Evolutionary conservation across 1,140 invertebrate species (phyloP).

Genomic region (Drosophila lacertosa): DNA sequence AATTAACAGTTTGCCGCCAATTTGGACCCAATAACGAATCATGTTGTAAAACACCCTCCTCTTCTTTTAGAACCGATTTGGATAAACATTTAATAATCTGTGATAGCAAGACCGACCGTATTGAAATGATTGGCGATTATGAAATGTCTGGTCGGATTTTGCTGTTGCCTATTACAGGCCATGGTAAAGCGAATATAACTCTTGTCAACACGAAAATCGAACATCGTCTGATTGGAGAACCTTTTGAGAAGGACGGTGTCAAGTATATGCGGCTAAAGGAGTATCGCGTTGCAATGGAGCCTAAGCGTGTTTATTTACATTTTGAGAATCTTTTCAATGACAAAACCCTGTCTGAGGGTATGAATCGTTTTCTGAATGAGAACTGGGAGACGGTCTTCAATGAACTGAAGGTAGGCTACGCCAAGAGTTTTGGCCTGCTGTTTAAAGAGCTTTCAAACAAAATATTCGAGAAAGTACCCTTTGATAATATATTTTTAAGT

Average conservation of each 20-base stretch:
- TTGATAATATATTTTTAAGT: constrained; percentile 87
- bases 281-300: constrained; percentile 86
- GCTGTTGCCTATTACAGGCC: constrained; percentile 88
- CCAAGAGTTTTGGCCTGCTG: constrained; percentile 86
- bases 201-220: constrained; percentile 86
- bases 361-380: constrained; percentile 87
- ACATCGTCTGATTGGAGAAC: constrained; percentile 86
- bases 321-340: constrained; percentile 88
- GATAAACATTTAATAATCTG: constrained; percentile 84
- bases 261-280: constrained; percentile 87
- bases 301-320: constrained; percentile 85
- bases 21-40: constrained; percentile 3
- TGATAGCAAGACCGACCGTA: constrained; percentile 84
- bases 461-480: constrained; percentile 87
- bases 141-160: constrained; percentile 88
- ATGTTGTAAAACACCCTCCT: neutral
- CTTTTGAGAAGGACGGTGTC: constrained; percentile 85
- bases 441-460: constrained; percentile 87
- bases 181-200: constrained; percentile 88
- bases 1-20: constrained; percentile 19
- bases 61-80: constrained; percentile 83
- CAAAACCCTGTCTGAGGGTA: constrained; percentile 85
- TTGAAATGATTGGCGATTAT: constrained; percentile 88
- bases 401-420: constrained; percentile 87
- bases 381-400: constrained; percentile 88